Percentiles rank a stretch among this genome's conserved stretches.
These are phyloP conservation scores for Ptiloglossa arizonensis DNA, from an alignment of 1,140 invertebrate species.

Conservation along the genomic window DNA sequence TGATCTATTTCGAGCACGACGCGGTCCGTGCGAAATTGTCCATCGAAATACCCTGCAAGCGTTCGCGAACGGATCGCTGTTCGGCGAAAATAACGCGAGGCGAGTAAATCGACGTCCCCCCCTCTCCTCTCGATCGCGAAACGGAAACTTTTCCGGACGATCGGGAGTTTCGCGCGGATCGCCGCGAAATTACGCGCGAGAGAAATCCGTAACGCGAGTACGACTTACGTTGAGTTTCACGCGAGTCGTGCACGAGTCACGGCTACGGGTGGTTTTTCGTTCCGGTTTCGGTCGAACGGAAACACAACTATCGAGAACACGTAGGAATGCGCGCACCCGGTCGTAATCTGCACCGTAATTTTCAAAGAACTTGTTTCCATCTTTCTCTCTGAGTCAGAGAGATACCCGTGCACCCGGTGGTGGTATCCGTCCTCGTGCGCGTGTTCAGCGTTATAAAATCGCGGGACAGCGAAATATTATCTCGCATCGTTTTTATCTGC, in stretches of 20 bases:
- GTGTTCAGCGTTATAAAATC: not conserved
- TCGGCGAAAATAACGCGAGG: not conserved
- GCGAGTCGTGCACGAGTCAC: not conserved
- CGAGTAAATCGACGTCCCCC: too few relatives aligned
- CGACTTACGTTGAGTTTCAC: too few relatives aligned
- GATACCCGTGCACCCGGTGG: not conserved
- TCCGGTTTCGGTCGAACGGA: not conserved
- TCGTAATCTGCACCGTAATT: not conserved
- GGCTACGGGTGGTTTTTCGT: too few relatives aligned
- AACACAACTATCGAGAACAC: not conserved
- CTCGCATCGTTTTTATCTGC: not conserved
- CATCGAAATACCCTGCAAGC: constrained; percentile 1
- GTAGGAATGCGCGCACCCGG: not conserved
- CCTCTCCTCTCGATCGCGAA: too few relatives aligned
- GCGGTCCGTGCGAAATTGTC: not conserved
- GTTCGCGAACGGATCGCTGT: not conserved
- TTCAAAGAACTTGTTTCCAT: constrained; percentile 5
- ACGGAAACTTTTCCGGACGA: too few relatives aligned
- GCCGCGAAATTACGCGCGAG: too few relatives aligned
- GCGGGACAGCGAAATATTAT: too few relatives aligned
- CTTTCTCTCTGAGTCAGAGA: constrained; percentile 3
- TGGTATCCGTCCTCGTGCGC: not conserved
- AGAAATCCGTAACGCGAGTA: too few relatives aligned
- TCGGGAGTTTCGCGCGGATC: too few relatives aligned
- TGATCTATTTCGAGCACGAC: constrained; percentile 39